These are phyloP conservation scores for Sanderia malayensis DNA, from an alignment of 30 jellyfish, hydroid and myxozoan species.

Conservation along the genomic window DNA sequence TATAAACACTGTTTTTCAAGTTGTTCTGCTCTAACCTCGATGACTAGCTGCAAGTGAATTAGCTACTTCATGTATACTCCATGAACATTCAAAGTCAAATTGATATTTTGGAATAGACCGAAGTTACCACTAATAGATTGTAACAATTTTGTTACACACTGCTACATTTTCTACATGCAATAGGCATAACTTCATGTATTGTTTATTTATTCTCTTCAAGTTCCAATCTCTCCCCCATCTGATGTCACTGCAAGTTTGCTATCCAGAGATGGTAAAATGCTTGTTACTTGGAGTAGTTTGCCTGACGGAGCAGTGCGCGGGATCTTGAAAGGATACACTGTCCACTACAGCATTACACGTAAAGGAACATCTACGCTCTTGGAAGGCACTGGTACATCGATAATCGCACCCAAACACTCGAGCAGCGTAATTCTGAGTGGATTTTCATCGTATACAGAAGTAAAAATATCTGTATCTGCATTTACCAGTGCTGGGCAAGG, in stretches of 20 bases:
- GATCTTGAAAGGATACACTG: conserved; percentile 26
- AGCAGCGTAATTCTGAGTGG: conserved; percentile 9
- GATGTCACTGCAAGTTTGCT: neutral
- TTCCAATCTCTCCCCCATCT: conserved; percentile 23
- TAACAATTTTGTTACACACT: too few relatives aligned
- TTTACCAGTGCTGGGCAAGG: conserved; percentile 59
- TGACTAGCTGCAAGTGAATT: too few relatives aligned
- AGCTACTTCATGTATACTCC: too few relatives aligned
- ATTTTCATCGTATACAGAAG: conserved; percentile 18
- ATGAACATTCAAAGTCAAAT: too few relatives aligned
- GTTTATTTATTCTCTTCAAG: too few relatives aligned
- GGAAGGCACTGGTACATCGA: neutral
- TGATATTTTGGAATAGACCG: too few relatives aligned
- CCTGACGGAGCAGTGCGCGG: conserved; percentile 9
- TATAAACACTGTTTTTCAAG: neutral
- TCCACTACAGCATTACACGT: conserved; percentile 11
- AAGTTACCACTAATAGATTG: too few relatives aligned
- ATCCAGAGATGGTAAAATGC: conserved; percentile 7
- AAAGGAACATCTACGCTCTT: neutral
- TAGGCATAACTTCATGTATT: too few relatives aligned
- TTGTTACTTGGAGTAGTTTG: conserved; percentile 24
- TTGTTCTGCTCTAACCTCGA: too few relatives aligned
- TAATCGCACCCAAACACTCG: neutral
- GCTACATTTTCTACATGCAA: too few relatives aligned
- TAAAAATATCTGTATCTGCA: conserved; percentile 29